These are phyloP conservation scores for Trachurus trachurus DNA, from an alignment of 2,797 vertebrate species.

Conservation along the genomic window DNA sequence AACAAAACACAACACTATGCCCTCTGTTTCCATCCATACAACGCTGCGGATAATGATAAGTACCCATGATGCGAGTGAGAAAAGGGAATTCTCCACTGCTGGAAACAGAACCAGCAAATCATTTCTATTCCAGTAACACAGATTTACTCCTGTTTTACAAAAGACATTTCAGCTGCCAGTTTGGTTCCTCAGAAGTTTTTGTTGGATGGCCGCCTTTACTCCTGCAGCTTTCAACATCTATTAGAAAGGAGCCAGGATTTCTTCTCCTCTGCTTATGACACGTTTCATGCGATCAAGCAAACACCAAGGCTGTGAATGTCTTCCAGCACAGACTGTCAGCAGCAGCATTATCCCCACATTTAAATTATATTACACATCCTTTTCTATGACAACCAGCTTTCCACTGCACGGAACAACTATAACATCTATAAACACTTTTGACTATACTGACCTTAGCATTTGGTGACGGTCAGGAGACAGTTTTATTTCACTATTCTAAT, in stretches of 20 bases:
- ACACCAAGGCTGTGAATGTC: background rate
- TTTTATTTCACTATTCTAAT: background rate
- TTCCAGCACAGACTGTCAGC: background rate
- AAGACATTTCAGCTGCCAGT: background rate
- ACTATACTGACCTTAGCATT: background rate
- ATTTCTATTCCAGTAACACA: background rate
- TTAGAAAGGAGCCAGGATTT: background rate
- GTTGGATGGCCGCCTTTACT: background rate
- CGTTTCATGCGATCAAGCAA: background rate
- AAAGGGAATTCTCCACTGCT: background rate
- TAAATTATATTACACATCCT: background rate
- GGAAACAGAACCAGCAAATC: background rate
- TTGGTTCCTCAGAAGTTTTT: background rate
- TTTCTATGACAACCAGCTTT: background rate
- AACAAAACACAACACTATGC: background rate
- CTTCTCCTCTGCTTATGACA: background rate
- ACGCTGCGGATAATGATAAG: background rate
- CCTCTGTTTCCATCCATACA: background rate
- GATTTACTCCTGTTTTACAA: background rate
- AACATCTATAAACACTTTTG: background rate
- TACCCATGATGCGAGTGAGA: background rate
- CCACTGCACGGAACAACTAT: background rate
- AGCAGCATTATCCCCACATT: background rate
- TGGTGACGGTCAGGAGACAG: background rate
- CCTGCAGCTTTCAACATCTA: background rate